Evolutionary conservation across 1,140 invertebrate genomes (phyloP), one percentile per base, ranked within the genome.

Genomic region (Hetaerina americana): DNA sequence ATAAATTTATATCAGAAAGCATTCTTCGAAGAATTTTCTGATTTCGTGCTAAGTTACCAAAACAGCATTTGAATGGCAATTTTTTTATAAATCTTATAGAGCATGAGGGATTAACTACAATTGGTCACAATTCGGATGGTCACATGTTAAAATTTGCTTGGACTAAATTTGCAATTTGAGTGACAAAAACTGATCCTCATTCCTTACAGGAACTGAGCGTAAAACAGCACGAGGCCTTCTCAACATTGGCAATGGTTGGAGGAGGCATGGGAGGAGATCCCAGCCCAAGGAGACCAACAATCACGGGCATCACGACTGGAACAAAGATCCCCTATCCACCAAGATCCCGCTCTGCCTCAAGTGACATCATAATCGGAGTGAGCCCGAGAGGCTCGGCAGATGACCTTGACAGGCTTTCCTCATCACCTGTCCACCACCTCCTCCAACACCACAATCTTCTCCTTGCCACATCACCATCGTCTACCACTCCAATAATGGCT

Each of bases 301-400:
- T 57, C 40, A 57, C 40, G 22, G 40, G 40, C 2, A 57, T 57
- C 40, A 57, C 40, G 22, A 57, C 40, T 57, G 40, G 40, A 57
- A 57, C 10, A 2, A 57, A 12, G 22, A 57, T n/a, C 10, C 22
- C 15, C 18, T 25, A 68, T 25, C 67, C 67, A 28, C 67, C 67
- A 68, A 2, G 78, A 28, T 78, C 77, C 18, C 72, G 78, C 0
- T 78, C 77, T 0, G 78, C 78, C n/a, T 78, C 77, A 10, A 78
- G 78, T 71, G 78, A 78, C 15, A 78, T 78, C 74, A 77, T 78
- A 25, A 71, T 73, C 12, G 72, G 40, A 57, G 40, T 57, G 15
- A 57, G 40, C 22, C 40, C 40, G 22, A 57, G 77, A 24, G 77
- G 77, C 18, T 80, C 79, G 0, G 75, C 75, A n/a, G 79, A 80